phyloP scores from a whole-genome alignment of 2,113 vertebrate genomes.

The Calidris pugnax region DNA sequence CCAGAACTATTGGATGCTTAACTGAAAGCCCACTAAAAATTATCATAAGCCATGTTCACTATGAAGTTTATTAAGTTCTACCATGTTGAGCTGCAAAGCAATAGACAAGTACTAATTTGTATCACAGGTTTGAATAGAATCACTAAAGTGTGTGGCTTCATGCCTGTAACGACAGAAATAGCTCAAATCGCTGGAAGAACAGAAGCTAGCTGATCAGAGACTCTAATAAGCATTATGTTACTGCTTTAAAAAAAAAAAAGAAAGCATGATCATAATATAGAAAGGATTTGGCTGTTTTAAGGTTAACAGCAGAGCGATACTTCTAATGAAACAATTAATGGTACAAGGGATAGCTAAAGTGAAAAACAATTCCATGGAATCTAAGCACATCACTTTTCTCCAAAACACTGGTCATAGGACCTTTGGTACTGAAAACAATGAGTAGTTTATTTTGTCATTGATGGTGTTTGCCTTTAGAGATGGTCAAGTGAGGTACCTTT shows the following conservation, averaged over 20 bases:
- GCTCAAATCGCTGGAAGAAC: slow-evolving; percentile 4
- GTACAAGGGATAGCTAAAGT: neutral
- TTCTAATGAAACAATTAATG: neutral
- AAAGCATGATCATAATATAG: neutral
- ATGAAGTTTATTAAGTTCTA: neutral
- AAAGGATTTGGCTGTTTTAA: no score
- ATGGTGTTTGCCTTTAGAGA: neutral
- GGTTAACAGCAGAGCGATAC: neutral
- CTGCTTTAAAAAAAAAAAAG: neutral
- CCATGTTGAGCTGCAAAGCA: neutral
- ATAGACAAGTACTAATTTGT: neutral
- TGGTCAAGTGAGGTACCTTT: neutral
- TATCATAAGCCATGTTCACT: neutral
- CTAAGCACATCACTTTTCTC: neutral
- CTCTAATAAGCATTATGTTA: neutral
- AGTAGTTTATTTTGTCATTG: neutral
- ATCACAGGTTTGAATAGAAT: neutral
- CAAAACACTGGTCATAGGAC: neutral
- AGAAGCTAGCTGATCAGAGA: neutral
- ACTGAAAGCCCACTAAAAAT: neutral
- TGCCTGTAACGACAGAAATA: slow-evolving; percentile 12
- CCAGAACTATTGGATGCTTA: neutral
- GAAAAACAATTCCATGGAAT: neutral
- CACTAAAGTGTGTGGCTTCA: neutral
- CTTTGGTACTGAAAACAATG: neutral